Evolutionary conservation across 2,888 invertebrate genomes (phyloP).

Genomic region (Dugesia japonica): DNA sequence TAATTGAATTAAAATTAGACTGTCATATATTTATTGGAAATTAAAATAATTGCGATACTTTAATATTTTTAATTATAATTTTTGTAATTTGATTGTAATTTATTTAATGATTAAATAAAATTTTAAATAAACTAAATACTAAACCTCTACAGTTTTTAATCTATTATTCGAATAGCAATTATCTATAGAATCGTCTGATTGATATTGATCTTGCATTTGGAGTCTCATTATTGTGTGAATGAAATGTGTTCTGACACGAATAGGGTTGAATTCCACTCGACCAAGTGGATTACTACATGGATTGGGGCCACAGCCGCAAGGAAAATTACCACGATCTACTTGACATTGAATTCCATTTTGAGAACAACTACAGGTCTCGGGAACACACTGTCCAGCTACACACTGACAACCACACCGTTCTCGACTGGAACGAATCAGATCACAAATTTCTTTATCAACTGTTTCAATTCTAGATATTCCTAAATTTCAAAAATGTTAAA

Average conservation of each 20-base stretch:
- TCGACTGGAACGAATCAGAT: slow-evolving; percentile 71
- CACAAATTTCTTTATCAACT: slow-evolving; percentile 52
- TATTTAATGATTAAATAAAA: background rate
- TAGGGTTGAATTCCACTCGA: slow-evolving; percentile 83
- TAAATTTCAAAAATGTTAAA: background rate
- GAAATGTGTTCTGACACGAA: slow-evolving; percentile 82
- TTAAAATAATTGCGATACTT: too few relatives aligned
- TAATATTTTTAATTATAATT: too few relatives aligned
- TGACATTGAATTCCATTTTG: slow-evolving; percentile 88
- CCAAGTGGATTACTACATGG: slow-evolving; percentile 80
- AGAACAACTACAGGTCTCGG: slow-evolving; percentile 82
- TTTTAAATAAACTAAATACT: background rate
- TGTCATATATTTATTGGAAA: too few relatives aligned
- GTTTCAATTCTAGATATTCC: background rate
- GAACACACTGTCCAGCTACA: slow-evolving; percentile 53
- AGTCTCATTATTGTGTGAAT: slow-evolving; percentile 81
- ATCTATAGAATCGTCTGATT: background rate
- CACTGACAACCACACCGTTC: slow-evolving; percentile 53
- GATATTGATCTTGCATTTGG: slow-evolving; percentile 39
- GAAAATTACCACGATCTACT: slow-evolving; percentile 83
- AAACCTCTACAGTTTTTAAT: background rate
- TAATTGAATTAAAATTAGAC: too few relatives aligned
- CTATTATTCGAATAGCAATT: background rate
- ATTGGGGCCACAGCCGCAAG: slow-evolving; percentile 76
- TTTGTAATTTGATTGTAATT: too few relatives aligned